phyloP scores from a whole-genome alignment of 1,140 invertebrate species.

The Aphelinus certus region DNA sequence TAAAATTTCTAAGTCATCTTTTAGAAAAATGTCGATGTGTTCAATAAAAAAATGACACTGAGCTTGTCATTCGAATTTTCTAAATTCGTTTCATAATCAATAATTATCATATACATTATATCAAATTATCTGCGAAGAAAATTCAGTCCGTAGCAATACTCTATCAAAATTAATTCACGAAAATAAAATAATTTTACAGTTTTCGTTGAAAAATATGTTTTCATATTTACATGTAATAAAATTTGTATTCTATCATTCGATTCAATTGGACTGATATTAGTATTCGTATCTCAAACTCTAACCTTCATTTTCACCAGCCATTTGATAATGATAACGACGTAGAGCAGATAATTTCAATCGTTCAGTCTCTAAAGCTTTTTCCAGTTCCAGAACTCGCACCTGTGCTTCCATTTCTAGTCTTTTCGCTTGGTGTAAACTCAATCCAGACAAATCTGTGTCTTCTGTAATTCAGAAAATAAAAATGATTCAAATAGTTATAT shows the following conservation, averaged over 20 bases:
- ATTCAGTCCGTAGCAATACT: too few species aligned
- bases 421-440: constrained; percentile 94
- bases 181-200: constrained; percentile 8
- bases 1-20: too few species aligned
- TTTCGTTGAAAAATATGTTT: not conserved
- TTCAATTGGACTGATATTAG: too few species aligned
- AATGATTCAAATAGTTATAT: too few species aligned
- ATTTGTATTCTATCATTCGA: too few species aligned
- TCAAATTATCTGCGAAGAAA: too few species aligned
- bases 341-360: constrained; percentile 83
- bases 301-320: constrained; percentile 73
- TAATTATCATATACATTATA: too few species aligned
- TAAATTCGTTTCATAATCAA: not conserved
- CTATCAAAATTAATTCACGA: too few species aligned
- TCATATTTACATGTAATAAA: too few species aligned
- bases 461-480: constrained; percentile 68
- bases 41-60: too few species aligned
- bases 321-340: constrained; percentile 91
- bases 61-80: not conserved
- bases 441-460: constrained; percentile 87
- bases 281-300: not conserved
- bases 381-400: constrained; percentile 90
- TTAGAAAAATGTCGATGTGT: too few species aligned
- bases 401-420: constrained; percentile 95
- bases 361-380: constrained; percentile 89